These are phyloP conservation scores for Boloria euphrosyne DNA, from an alignment of 2,888 invertebrate species.

Conservation along the genomic window DNA sequence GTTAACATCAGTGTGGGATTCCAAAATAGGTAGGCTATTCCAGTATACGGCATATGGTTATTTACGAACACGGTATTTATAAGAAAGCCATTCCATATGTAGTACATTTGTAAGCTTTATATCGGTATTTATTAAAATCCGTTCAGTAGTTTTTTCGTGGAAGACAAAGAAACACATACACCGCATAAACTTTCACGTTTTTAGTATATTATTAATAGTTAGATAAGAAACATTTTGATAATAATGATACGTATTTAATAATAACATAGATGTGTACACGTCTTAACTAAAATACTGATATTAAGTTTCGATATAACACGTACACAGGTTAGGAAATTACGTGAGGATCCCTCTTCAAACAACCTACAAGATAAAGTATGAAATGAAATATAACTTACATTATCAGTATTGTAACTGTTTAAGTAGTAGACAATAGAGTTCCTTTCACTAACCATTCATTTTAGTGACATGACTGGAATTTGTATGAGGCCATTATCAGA, in stretches of 20 bases:
- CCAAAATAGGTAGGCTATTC: no score
- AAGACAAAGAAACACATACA: no score
- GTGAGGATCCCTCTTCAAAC: slow-evolving; percentile 9
- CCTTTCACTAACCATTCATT: slow-evolving; percentile 16
- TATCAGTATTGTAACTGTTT: slow-evolving; percentile 39
- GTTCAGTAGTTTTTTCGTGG: no score
- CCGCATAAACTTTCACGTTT: no score
- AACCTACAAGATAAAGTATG: slow-evolving; percentile 16
- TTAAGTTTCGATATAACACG: slow-evolving; percentile 21
- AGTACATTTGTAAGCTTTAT: no score
- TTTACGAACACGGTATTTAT: no score
- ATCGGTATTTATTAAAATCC: no score
- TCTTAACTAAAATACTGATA: background rate
- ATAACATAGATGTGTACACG: background rate
- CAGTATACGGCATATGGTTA: no score
- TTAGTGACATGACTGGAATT: slow-evolving; percentile 15
- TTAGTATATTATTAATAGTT: no score
- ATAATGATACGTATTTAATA: background rate
- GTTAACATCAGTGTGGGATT: no score
- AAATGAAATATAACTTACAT: slow-evolving; percentile 42
- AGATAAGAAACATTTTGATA: background rate
- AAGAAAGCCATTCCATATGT: no score
- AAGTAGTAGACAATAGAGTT: slow-evolving; percentile 26
- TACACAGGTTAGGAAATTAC: slow-evolving; percentile 27
- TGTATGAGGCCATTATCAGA: slow-evolving; percentile 19